Base-by-base conservation (phyloP, 1,140 invertebrate species). In the Aphelinus certus region DNA sequence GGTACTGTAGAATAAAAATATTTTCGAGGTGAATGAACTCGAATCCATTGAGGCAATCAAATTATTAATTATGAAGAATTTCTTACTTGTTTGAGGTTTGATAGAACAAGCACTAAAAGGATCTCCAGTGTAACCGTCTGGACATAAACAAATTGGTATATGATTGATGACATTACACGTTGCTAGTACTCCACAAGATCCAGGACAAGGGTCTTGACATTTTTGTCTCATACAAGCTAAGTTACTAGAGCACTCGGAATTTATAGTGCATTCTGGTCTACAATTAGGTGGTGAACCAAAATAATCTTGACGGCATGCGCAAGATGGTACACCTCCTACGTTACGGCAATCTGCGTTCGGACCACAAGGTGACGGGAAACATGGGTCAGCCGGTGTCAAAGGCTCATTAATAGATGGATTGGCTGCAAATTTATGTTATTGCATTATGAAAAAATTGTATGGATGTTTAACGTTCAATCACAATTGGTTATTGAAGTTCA, bases 141-240 rank as follows among this genome's bases (percentile, higher is more conserved):
- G 85, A 84, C 94, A 95, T 56, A 89, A 89, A 80, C 92, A 93
- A 56, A 90, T 89, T 10, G 92, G 90, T 66, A 88, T 91, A 76
- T 93, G 91, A 83, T 92, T 92, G 10, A 91, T 87, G 47, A 92
- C 90, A 75, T 79, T 85, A 80, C 93, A 94, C 2, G 89, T 80
- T 9, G 93, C 90, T 76, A 89, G 89, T 43, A 89, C 73, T 63
- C 93, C 93, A 85, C 93, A 95, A 9, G 91, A 91, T n/a, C 92
- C 93, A n/a, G 89, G 90, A 82, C 93, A 94, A 71, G 93, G 93
- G 83, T 93, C 91, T 76, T 86, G 83, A 83, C 93, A 94, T 85
- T 91, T 92, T 64, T 92, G 89, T 70, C 90, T 88, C 61, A 92
- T 90, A 81, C 92, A 93, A 58, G 91, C 92, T 66, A 82, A 83